Evolutionary conservation across 2,888 invertebrate species (phyloP).

Genomic region (Myopa tessellatipennis): DNA sequence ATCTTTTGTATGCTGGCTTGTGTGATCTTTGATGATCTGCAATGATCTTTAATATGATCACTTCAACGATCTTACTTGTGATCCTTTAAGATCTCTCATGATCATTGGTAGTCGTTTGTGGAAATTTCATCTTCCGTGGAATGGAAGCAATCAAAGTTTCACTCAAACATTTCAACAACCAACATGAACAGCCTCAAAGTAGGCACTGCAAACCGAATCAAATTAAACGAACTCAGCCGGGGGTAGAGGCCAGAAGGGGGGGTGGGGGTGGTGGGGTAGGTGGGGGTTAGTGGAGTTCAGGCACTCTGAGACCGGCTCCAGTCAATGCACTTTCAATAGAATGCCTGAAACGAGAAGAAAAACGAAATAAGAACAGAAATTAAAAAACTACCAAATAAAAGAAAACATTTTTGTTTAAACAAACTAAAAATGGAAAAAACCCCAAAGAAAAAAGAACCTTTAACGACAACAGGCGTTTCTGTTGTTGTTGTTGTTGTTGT

Average conservation of each 20-base stretch:
- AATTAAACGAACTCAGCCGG: constrained; percentile 5
- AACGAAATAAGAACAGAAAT: neutral
- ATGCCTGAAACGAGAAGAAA: constrained; percentile 28
- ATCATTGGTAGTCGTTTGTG: no score
- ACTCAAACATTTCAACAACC: neutral
- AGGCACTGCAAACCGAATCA: constrained; percentile 8
- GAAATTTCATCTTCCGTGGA: no score
- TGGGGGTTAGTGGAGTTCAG: neutral
- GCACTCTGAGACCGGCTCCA: neutral
- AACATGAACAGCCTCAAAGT: constrained; percentile 13
- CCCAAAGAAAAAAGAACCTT: neutral
- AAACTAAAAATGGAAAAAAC: neutral
- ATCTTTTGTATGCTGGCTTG: no score
- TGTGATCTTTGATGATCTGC: no score
- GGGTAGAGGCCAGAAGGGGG: neutral
- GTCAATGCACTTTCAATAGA: constrained; percentile 29
- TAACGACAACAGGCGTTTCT: neutral
- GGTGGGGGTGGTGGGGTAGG: neutral
- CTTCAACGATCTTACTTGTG: no score
- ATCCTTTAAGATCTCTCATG: no score
- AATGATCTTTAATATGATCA: no score
- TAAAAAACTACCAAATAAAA: constrained; percentile 5
- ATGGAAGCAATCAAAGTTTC: constrained; percentile 11
- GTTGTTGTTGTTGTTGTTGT: constrained; percentile 9
- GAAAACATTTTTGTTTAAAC: constrained; percentile 10